These are phyloP conservation scores for Leptobrachium ailaonicum DNA, from an alignment of 2,113 vertebrate species.

Conservation along the genomic window DNA sequence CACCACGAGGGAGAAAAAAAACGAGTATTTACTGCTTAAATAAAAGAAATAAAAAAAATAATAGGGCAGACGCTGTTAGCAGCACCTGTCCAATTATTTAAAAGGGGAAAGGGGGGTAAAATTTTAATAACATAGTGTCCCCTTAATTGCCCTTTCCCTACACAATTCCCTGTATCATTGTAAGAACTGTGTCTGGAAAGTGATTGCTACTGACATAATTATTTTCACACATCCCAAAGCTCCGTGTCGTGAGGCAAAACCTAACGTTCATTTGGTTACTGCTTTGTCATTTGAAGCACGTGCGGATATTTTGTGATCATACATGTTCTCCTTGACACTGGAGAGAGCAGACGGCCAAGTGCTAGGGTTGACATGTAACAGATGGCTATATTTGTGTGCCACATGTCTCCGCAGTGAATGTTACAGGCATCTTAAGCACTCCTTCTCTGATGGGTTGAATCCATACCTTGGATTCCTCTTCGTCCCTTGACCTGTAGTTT, in stretches of 20 bases:
- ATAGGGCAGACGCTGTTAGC: too few species aligned
- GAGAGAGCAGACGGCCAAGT: background rate
- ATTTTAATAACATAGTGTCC: too few species aligned
- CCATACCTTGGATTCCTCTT: slow-evolving; percentile 1
- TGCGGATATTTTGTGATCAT: background rate
- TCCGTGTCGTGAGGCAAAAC: background rate
- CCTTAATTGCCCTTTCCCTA: too few species aligned
- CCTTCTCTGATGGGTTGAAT: background rate
- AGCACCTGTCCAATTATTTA: too few species aligned
- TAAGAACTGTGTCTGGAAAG: background rate
- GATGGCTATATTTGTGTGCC: slow-evolving; percentile 30
- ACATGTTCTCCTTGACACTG: background rate
- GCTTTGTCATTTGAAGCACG: background rate
- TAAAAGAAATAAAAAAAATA: too few species aligned
- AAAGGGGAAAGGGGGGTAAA: too few species aligned
- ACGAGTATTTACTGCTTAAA: too few species aligned
- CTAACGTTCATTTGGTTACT: slow-evolving; percentile 16
- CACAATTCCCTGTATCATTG: background rate
- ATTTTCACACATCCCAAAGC: slow-evolving; percentile 9
- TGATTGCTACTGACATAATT: slow-evolving; percentile 12
- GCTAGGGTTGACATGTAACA: slow-evolving; percentile 25
- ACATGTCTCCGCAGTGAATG: background rate
- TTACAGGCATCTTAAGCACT: slow-evolving; percentile 24
- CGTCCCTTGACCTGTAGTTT: slow-evolving; percentile 6
- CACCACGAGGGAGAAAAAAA: too few species aligned